Base-by-base conservation (phyloP, 2,113 vertebrate species). In the Ceuthmochares aereus region DNA sequence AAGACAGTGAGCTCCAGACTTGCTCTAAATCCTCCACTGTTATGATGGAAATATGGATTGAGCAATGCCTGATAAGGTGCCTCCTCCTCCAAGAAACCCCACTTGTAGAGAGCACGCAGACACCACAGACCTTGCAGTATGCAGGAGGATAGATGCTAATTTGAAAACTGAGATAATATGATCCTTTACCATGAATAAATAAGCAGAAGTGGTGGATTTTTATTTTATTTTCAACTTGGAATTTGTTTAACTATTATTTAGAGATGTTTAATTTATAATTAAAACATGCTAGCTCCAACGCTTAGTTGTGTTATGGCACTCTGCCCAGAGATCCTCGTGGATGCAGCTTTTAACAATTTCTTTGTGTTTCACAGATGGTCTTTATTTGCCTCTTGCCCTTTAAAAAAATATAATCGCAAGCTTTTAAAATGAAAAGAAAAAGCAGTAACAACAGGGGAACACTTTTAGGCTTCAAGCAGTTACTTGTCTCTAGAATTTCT, bases 191-290 rank as follows among this genome's bases (percentile, higher is more conserved):
- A 84, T 29, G 86, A 62, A 66, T 27, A 90, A 90, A 81, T 17
- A 60, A 82, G 32, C 27, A 85, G 73, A 64, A 76, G 43, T 54
- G 69, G 45, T 21, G n/a, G 26, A 72, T 93, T 95, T 84, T 72
- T 70, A 43, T 89, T 90, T 64, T 26, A 30, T 43, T 85, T 95
- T 80, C 63, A 87, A 62, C 55, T 60, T 49, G 49, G 66, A 75
- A 34, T 90, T 80, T 73, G 58, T 69, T 93, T 49, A 49, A 49
- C 22, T 49, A 49, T 84, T 59, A 73, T 37, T 78, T 54, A 80
- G 49, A 62, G 27, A 80, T 60, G 45, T 43, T 94, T 76, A 36
- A 94, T 93, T 94, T 82, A 51, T 67, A 93, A 92, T 88, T 93
- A 37, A 89, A 89, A 89, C 90, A 70, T 49, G 68, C 58, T 93